Evolutionary conservation across 2,888 invertebrate genomes (phyloP).

Genomic region (Macrophya alboannulata): DNA sequence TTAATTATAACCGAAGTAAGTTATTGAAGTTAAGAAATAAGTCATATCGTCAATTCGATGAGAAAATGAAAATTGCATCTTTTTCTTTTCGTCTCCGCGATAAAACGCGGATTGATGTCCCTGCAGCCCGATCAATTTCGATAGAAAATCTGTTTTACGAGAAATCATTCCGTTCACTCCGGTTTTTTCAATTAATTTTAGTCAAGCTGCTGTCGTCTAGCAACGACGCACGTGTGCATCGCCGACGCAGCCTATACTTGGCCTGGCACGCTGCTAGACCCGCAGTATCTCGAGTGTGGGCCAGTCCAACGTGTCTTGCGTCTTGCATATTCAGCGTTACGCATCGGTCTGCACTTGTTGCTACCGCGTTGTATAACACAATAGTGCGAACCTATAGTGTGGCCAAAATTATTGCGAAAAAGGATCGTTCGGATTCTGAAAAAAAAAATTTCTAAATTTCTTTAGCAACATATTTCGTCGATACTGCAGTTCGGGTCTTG

Average conservation of each 20-base stretch:
- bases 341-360: slow-evolving; percentile 44
- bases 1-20: background rate
- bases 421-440: background rate
- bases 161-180: background rate
- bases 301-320: slow-evolving; percentile 39
- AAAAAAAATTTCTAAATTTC: background rate
- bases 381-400: background rate
- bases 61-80: background rate
- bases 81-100: too few species aligned
- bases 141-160: background rate
- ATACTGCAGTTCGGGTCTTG: background rate
- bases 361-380: background rate
- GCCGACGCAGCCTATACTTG: slow-evolving; percentile 52
- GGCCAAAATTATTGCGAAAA: background rate
- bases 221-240: slow-evolving; percentile 52
- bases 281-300: slow-evolving; percentile 52
- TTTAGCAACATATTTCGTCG: background rate
- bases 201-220: slow-evolving; percentile 24
- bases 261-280: slow-evolving; percentile 46
- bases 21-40: background rate
- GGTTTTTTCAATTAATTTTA: slow-evolving; percentile 55
- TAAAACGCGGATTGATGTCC: background rate
- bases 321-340: slow-evolving; percentile 6
- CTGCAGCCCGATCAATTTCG: background rate
- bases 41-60: background rate